phyloP scores from a whole-genome alignment of 2,888 invertebrate species.

The Torymus texanus region DNA sequence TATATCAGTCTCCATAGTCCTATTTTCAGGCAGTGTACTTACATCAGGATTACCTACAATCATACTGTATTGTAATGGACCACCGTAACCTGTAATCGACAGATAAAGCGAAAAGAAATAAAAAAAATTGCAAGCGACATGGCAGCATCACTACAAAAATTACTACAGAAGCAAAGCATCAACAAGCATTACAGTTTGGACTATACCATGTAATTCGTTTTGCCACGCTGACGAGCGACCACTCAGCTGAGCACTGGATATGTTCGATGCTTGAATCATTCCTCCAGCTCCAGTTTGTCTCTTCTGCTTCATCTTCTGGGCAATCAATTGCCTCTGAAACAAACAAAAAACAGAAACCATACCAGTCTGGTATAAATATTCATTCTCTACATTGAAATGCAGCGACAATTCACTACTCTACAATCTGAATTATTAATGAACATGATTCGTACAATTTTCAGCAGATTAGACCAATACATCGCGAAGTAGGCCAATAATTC shows the following conservation, averaged over 20 bases:
- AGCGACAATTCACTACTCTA: background rate
- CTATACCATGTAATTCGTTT: slow-evolving; percentile 82
- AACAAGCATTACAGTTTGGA: too few relatives aligned
- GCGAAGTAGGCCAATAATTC: too few relatives aligned
- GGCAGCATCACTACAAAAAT: background rate
- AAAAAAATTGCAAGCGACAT: slow-evolving; percentile 11
- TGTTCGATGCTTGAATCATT: slow-evolving; percentile 91
- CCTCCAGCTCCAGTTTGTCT: slow-evolving; percentile 85
- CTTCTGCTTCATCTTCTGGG: slow-evolving; percentile 92
- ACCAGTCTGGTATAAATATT: too few relatives aligned
- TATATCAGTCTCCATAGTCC: slow-evolving; percentile 68
- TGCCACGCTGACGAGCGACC: slow-evolving; percentile 81
- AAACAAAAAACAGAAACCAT: background rate
- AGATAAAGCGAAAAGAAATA: background rate
- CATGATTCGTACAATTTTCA: background rate
- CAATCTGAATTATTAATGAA: slow-evolving; percentile 31
- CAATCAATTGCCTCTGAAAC: slow-evolving; percentile 87
- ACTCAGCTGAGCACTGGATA: slow-evolving; percentile 82
- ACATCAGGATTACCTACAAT: slow-evolving; percentile 86
- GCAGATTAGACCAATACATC: too few relatives aligned
- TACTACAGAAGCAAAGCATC: background rate
- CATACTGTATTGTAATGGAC: slow-evolving; percentile 90
- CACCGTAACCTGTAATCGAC: slow-evolving; percentile 84
- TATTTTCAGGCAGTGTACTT: slow-evolving; percentile 66
- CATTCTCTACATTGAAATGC: background rate